phyloP scores from a whole-genome alignment of 1,140 invertebrate genomes.

The Bemisia tabaci region DNA sequence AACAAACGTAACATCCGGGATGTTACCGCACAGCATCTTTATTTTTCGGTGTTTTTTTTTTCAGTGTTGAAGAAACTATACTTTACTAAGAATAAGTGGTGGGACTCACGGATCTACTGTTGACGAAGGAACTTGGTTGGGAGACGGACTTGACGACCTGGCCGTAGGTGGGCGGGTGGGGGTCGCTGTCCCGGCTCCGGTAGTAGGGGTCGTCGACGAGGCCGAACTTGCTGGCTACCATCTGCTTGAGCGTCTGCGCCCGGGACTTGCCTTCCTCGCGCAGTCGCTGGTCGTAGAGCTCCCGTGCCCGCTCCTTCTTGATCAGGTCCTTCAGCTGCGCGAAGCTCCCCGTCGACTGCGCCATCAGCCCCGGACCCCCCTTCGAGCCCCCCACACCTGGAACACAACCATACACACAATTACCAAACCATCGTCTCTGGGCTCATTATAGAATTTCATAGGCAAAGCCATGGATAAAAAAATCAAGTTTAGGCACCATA shows the following conservation, averaged over 20 bases:
- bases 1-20: too few species aligned
- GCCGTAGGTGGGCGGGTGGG: not conserved
- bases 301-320: constrained; percentile 46
- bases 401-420: too few species aligned
- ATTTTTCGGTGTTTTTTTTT: too few species aligned
- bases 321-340: constrained; percentile 40
- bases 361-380: constrained; percentile 15
- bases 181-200: not conserved
- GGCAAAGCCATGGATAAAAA: too few species aligned
- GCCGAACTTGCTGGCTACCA: constrained; percentile 16
- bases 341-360: constrained; percentile 39
- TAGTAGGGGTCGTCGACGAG: not conserved
- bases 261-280: constrained; percentile 44
- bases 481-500: too few species aligned
- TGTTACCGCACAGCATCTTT: too few species aligned
- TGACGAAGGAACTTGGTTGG: not conserved
- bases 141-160: not conserved
- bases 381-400: not conserved
- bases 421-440: too few species aligned
- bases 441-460: too few species aligned
- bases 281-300: constrained; percentile 44
- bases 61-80: too few species aligned
- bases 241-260: constrained; percentile 38
- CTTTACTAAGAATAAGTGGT: too few species aligned
- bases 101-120: not conserved